Conservation (phyloP, 2,888 invertebrate species). For the Smittia aterrima region DNA sequence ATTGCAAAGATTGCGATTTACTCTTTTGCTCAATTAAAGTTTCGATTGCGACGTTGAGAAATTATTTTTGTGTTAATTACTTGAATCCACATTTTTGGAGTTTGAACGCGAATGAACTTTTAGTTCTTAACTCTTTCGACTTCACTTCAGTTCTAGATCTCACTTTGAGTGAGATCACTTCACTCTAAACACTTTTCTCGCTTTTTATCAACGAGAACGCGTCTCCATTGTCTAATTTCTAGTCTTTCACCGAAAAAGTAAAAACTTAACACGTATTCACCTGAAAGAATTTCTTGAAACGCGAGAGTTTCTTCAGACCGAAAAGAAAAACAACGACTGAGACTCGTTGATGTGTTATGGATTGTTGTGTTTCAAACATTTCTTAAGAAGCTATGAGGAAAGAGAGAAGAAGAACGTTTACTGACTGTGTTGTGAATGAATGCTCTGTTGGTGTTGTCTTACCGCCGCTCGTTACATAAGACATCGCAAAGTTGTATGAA, state of each 20-base stretch:
- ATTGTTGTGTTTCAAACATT: neutral
- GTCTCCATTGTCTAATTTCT: neutral
- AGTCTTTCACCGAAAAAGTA: neutral
- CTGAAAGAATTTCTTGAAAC: constrained; percentile 32
- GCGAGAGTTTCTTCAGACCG: neutral
- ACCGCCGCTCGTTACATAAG: neutral
- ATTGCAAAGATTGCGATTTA: neutral
- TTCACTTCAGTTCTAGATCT: neutral
- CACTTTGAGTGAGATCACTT: no score
- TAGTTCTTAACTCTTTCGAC: neutral
- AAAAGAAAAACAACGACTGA: neutral
- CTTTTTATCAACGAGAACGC: neutral
- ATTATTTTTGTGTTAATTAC: neutral
- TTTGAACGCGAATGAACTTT: neutral
- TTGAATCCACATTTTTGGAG: constrained; percentile 1
- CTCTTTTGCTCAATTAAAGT: neutral
- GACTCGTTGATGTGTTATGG: neutral
- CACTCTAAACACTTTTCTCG: neutral
- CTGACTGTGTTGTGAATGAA: neutral
- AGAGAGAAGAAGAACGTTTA: neutral
- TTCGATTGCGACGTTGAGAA: neutral
- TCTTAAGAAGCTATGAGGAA: neutral
- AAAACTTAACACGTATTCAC: constrained; percentile 40
- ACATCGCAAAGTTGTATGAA: neutral
- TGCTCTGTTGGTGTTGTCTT: neutral